phyloP scores from a whole-genome alignment of 2,113 vertebrate genomes.

The Ciconia maguari region DNA sequence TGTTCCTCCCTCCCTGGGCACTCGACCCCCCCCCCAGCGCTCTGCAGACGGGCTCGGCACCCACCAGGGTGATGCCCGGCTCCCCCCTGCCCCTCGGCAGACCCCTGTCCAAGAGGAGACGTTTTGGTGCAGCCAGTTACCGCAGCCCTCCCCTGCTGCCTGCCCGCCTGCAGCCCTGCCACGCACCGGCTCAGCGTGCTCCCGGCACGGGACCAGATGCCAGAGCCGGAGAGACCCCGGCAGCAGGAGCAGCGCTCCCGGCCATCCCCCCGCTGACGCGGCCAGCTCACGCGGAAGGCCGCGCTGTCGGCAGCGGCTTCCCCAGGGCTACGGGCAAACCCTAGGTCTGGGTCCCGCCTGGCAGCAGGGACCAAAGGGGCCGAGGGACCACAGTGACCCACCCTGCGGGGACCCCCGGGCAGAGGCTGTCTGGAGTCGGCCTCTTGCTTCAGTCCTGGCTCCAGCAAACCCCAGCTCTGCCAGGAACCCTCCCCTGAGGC shows the following conservation, averaged over 20 bases:
- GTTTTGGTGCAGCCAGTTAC: not conserved
- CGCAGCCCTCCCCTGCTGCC: not conserved
- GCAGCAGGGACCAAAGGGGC: not conserved
- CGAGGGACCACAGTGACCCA: rapidly evolving
- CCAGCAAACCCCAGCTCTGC: not conserved
- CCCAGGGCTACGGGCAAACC: rapidly evolving
- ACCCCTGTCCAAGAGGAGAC: not conserved
- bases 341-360: rapidly evolving
- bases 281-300: rapidly evolving
- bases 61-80: rapidly evolving
- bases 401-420: rapidly evolving
- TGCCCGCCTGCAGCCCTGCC: not conserved
- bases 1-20: not conserved
- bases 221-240: not conserved
- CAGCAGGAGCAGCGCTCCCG: not conserved
- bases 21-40: not conserved
- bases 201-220: not conserved
- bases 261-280: rapidly evolving
- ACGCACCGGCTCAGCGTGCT: not conserved
- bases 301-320: rapidly evolving
- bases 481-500: not conserved
- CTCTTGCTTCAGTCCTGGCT: not conserved
- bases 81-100: not conserved
- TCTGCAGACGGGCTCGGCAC: not conserved
- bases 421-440: not conserved